phyloP scores from a whole-genome alignment of 2,888 invertebrate species.

The Epistrophella euchroma region DNA sequence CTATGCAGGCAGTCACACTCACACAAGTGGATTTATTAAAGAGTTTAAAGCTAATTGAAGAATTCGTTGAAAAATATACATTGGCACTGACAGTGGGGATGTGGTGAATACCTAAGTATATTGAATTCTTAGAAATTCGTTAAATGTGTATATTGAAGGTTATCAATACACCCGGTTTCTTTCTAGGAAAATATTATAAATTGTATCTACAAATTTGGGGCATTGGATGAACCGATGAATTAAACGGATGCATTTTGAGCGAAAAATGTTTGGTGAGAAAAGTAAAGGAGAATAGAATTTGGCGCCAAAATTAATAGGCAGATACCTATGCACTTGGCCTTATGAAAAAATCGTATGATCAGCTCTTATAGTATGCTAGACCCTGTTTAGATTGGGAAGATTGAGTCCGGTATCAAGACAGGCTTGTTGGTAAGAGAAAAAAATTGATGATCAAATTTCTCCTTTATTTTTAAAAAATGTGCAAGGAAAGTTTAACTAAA shows the following conservation, averaged over 20 bases:
- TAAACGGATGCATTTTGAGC: background rate
- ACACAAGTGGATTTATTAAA: conserved; percentile 34
- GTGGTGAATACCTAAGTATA: background rate
- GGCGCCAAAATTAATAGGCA: no score
- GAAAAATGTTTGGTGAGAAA: no score
- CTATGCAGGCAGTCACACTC: conserved; percentile 47
- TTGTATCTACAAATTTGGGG: background rate
- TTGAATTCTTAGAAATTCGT: conserved; percentile 24
- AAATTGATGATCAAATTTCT: no score
- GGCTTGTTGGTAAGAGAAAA: no score
- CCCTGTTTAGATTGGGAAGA: no score
- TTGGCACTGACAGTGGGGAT: background rate
- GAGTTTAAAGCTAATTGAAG: conserved; percentile 8
- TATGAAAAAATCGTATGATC: no score
- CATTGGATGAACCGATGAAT: background rate
- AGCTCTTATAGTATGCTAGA: no score
- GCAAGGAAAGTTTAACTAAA: no score
- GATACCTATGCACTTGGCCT: no score
- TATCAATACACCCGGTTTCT: conserved; percentile 9
- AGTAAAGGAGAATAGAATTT: no score
- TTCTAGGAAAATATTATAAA: background rate
- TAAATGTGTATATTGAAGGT: conserved; percentile 7
- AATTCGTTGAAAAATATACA: conserved; percentile 54
- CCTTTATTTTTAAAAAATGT: no score
- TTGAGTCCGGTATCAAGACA: no score